Evolutionary conservation across 2,797 vertebrate species (phyloP), one percentile per base, ranked within the genome.

Genomic region (Tokudaia muenninki): DNA sequence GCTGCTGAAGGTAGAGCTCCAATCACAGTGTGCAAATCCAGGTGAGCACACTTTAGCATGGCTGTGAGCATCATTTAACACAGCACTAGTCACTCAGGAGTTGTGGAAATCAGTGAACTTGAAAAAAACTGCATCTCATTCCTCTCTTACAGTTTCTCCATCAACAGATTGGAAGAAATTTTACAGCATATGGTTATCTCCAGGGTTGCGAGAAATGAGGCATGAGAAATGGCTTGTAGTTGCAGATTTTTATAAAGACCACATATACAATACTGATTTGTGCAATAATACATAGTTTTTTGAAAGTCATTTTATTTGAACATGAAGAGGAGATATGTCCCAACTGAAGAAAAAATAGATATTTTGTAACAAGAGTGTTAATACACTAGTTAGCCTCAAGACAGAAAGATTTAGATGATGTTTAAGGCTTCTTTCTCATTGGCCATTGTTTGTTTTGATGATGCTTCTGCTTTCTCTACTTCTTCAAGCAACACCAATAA

Each of bases 201-300:
- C 22, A 70, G 65, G 70, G 82, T 87, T 34, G 59, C 47, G 29
- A 10, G 70, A 29, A 80, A 34, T 63, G 21, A 87, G 12, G 5
- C 8, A 19, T 37, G 63, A 87, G 31, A 59, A 59, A 55, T 44
- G 82, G 55, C 63, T 81, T 61, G 1, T 29, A 63, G 37, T 9
- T 59, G 37, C 22, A 77, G 47, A 67, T 21, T 93, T 92, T 88
- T 67, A 92, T 78, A 90, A 78, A 97, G 61, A 88, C n/a, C 24
- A 41, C 21, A 44, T 14, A 67, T 21, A 95, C 1, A 89, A 44
- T 52, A 52, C 17, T 74, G 52, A 67, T 4, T 74, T 24, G 1
- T 52, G 10, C 9, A 81, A 72, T 7, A 79, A 52, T 14, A 63
- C 17, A 87, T 6, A 9, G 24, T 63, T 91, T 90, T 55, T 2